A percentile compares a stretch with the other conserved stretches of the same genome.
These are phyloP conservation scores for Drosophila nigrodunni DNA, from an alignment of 1,140 invertebrate genomes.

Conservation along the genomic window DNA sequence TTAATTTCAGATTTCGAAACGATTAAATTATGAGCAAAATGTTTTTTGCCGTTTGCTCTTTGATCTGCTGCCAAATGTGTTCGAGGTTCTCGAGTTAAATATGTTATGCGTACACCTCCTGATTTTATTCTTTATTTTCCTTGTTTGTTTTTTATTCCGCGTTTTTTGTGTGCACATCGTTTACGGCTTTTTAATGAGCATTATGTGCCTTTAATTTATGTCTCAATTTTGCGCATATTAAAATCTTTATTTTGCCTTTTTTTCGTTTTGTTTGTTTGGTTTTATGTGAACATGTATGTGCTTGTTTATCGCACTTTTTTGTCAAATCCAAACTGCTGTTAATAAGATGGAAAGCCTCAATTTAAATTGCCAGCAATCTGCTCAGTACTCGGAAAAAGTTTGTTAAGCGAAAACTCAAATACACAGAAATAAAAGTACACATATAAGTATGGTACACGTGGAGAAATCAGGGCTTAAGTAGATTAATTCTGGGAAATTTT, in stretches of 20 bases:
- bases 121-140: conserved; percentile 13
- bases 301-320: conserved; percentile 9
- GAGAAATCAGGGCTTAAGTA: too few species aligned
- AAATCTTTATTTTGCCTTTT: conserved; percentile 61
- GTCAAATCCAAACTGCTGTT: conserved; percentile 15
- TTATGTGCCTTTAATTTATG: conserved; percentile 83
- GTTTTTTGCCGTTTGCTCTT: conserved; percentile 61
- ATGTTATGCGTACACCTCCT: neutral
- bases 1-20: conserved; percentile 78
- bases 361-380: conserved; percentile 29
- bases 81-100: conserved; percentile 1
- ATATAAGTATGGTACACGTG: neutral
- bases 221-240: conserved; percentile 81
- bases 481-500: too few species aligned
- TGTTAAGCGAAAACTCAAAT: conserved; percentile 39
- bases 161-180: conserved; percentile 38
- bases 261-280: neutral
- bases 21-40: conserved; percentile 80
- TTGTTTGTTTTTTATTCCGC: conserved; percentile 11
- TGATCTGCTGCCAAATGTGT: conserved; percentile 75
- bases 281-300: conserved; percentile 6
- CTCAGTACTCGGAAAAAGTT: conserved; percentile 1
- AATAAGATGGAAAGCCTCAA: conserved; percentile 30
- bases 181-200: conserved; percentile 81
- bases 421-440: conserved; percentile 7